Percentiles rank a stretch among this genome's conserved stretches.
Conservation (phyloP, 1,140 invertebrate species). For the Brachionus rubens region DNA sequence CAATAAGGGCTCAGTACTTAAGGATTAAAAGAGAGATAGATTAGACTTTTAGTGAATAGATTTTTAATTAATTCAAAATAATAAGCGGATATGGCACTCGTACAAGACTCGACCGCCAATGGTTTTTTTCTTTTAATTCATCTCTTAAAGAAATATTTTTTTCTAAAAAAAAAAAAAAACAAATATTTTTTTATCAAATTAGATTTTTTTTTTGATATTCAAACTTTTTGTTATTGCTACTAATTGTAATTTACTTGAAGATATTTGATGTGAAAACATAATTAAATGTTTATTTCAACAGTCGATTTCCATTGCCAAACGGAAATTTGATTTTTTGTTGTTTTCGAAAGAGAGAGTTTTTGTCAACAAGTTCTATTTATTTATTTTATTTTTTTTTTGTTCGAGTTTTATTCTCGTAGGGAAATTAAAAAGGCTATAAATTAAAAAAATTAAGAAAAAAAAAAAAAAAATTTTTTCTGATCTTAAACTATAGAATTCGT, state of each 20-base stretch:
- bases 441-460: too few species aligned
- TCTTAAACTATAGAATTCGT: conserved; percentile 1
- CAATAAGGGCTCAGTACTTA: not conserved
- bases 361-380: conserved; percentile 24
- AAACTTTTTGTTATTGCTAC: conserved; percentile 26
- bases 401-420: too few species aligned
- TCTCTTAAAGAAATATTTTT: too few species aligned
- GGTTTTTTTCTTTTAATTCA: too few species aligned
- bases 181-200: not conserved
- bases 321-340: not conserved
- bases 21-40: not conserved
- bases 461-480: conserved; percentile 7
- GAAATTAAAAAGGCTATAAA: too few species aligned
- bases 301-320: conserved; percentile 17
- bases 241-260: conserved; percentile 33
- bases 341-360: not conserved
- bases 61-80: conserved; percentile 32
- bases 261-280: conserved; percentile 41
- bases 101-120: conserved; percentile 17
- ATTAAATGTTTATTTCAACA: conserved; percentile 36
- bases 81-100: conserved; percentile 23
- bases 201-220: not conserved
- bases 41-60: not conserved
- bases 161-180: not conserved
- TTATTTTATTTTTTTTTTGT: conserved; percentile 14